A percentile compares a stretch with the other conserved stretches of the same genome.
Evolutionary conservation across 2,113 vertebrate species (phyloP).

Genomic region (Artemisiospiza belli): DNA sequence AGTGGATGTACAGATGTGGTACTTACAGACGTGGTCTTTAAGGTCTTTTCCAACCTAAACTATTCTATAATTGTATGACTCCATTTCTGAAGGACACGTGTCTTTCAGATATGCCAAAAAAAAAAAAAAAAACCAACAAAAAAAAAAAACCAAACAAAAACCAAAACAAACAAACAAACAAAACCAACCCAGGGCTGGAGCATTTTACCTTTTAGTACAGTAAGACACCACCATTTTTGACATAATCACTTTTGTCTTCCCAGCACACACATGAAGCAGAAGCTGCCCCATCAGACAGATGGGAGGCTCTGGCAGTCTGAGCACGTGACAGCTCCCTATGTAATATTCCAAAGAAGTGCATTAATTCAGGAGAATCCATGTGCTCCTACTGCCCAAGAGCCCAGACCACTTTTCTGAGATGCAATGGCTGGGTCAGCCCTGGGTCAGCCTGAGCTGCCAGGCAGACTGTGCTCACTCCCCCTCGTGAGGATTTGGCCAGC

Average conservation of each 20-base stretch:
- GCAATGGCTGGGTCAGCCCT: not conserved
- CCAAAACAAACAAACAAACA: too few species aligned
- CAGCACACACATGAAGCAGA: not conserved
- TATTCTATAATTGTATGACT: not conserved
- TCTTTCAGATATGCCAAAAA: not conserved
- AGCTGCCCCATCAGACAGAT: not conserved
- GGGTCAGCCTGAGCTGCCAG: not conserved
- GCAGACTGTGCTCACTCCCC: not conserved
- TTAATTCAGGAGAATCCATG: not conserved
- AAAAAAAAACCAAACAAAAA: not conserved
- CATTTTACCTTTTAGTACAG: not conserved
- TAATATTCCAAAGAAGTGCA: not conserved
- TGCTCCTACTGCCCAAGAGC: not conserved
- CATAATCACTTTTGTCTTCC: not conserved
- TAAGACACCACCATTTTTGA: not conserved
- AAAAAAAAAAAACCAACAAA: too few species aligned
- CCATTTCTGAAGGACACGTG: not conserved
- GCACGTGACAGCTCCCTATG: fast-evolving
- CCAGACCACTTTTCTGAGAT: not conserved
- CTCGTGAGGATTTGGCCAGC: not conserved
- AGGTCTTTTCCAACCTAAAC: not conserved
- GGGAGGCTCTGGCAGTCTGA: not conserved
- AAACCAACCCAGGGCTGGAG: not conserved
- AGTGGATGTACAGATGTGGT: not conserved
- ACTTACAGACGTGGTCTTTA: not conserved